Base-by-base conservation (phyloP, 1,140 invertebrate species). In the Caenorhabditis briggsae region DNA sequence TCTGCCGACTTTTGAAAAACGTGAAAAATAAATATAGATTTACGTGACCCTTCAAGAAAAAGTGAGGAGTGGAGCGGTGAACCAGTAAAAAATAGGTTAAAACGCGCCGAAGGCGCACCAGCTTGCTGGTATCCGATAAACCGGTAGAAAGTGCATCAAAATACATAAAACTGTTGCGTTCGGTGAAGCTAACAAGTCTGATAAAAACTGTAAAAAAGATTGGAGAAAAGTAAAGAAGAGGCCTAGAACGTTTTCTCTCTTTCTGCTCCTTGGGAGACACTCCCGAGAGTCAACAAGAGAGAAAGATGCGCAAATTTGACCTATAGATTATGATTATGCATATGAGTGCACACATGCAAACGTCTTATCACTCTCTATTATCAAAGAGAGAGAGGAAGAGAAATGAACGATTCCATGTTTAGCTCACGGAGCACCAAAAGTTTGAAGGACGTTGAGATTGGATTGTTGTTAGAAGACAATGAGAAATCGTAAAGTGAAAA, bases 311-410 rank as follows among this genome's bases (percentile, higher is more conserved):
- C 48, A 84, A 84, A 84, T 84, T 64, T 64, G 48, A 59, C 55
- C 46, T 84, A 59, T 84, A 64, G 48, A 84, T 59, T 84, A 61
- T 84, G 55, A 50, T 65, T 83, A 61, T 78, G 70, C 70, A 78
- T 78, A 78, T 78, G 70, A 78, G 70, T 78, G 70, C 70, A 78
- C 70, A 78, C 70, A 78, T 78, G 70, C 33, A 78, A 78, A 78
- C 33, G 70, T 78, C 70, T 58, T 83, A 41, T 83, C 55, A 58
- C 46, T 33, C 48, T 55, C 48, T 82, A 82, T 82, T 55, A 82
- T 82, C 6, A 82, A 2, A 83, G 55, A 83, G 55, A 83, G 55
- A 84, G 43, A 64, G 43, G 12, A 18, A 64, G 46, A 84, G 83
- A 53, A 48, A 64, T 16, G 83, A 61, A 53, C 56, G 53, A 50